Conservation (phyloP, 2,888 invertebrate species). For the Melangyna quadrimaculata region DNA sequence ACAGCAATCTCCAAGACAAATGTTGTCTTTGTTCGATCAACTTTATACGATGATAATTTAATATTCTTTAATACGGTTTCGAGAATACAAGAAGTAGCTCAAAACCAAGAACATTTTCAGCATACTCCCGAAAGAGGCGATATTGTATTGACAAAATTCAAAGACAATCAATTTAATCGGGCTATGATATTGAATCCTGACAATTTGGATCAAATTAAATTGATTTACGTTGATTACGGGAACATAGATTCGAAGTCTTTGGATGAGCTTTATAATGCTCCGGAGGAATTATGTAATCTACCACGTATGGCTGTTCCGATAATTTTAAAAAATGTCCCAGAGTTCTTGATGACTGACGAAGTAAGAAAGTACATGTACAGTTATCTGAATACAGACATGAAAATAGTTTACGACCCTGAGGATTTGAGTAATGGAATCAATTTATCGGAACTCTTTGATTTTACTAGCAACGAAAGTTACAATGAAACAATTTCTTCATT, state of each 20-base stretch:
- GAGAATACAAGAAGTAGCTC: constrained; percentile 72
- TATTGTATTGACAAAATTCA: constrained; percentile 75
- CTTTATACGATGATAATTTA: constrained; percentile 73
- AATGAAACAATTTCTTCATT: constrained; percentile 76
- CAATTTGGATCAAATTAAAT: constrained; percentile 73
- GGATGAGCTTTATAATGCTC: constrained; percentile 75
- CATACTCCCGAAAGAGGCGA: constrained; percentile 76
- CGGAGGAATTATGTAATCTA: constrained; percentile 71
- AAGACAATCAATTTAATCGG: constrained; percentile 74
- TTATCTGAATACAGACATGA: constrained; percentile 74
- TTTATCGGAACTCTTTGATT: constrained; percentile 75
- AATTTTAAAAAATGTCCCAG: constrained; percentile 76
- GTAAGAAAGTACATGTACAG: constrained; percentile 74
- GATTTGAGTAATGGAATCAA: constrained; percentile 73
- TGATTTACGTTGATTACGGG: constrained; percentile 78
- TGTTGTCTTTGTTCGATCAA: constrained; percentile 78
- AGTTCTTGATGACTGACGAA: constrained; percentile 75
- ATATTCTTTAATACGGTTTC: constrained; percentile 75
- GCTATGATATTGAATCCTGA: constrained; percentile 76
- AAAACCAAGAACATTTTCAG: constrained; percentile 68
- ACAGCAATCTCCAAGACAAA: constrained; percentile 78
- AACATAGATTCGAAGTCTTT: constrained; percentile 75
- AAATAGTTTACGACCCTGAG: constrained; percentile 74
- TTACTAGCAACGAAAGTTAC: constrained; percentile 73
- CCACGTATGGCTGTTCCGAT: constrained; percentile 76